These are phyloP conservation scores for Eucriotettix oculatus DNA, from an alignment of 2,888 invertebrate genomes.

Conservation along the genomic window DNA sequence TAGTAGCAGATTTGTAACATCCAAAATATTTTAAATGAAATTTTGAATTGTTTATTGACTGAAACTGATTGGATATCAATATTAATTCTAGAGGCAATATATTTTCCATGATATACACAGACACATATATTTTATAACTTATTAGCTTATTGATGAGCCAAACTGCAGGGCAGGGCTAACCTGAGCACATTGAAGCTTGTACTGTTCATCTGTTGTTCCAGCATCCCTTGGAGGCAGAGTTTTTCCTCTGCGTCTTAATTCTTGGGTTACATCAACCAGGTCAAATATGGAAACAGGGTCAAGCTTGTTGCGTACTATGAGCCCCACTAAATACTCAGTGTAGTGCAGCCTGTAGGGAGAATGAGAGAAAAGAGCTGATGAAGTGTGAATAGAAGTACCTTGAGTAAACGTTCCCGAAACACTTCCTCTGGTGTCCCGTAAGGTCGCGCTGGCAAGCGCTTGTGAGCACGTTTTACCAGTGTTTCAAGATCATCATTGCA, in stretches of 20 bases:
- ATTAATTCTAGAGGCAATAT: no score
- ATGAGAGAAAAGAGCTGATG: conserved; percentile 1
- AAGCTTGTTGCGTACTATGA: conserved; percentile 64
- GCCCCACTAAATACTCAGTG: conserved; percentile 84
- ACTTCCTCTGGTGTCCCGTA: conserved; percentile 52
- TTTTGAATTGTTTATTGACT: no score
- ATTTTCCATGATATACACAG: no score
- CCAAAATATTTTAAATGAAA: no score
- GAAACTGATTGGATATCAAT: no score
- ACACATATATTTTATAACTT: no score
- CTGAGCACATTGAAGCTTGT: conserved; percentile 71
- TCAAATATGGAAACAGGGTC: conserved; percentile 84
- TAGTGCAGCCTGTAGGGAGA: conserved; percentile 60
- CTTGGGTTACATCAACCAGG: conserved; percentile 71
- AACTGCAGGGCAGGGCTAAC: conserved; percentile 30
- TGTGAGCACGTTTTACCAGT: conserved; percentile 54
- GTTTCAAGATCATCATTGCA: conserved; percentile 69
- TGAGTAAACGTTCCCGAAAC: conserved; percentile 42
- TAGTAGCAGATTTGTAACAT: no score
- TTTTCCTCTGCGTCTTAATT: conserved; percentile 70
- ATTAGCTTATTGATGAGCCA: no score
- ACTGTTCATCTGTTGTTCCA: conserved; percentile 69
- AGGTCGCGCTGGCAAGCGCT: conserved; percentile 56
- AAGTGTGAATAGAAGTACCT: conserved; percentile 30
- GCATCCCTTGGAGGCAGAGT: conserved; percentile 66